Evolutionary conservation across 2,797 vertebrate genomes (phyloP), one percentile per base, ranked within the genome.

Genomic region (Hydrolagus colliei): DNA sequence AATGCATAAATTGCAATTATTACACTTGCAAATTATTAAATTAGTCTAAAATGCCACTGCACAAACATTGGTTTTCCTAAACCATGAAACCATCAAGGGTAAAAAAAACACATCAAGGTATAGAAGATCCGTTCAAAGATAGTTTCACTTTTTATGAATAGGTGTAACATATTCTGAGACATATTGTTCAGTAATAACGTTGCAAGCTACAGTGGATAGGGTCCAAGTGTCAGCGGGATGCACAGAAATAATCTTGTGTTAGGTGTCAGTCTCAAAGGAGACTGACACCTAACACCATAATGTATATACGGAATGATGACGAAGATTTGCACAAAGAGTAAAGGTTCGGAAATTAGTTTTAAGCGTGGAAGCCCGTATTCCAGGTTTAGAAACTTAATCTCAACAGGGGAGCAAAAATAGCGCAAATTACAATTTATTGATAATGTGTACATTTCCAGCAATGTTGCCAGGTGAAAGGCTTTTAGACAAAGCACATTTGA

Each of bases 401-500:
- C 18, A 82, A 65, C 5, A 67, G 27, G 67, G 32, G 13, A 8
- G 65, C 4, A 67, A 82, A 41, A 67, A 82, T 32, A 8, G 52
- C 6, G 2, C 10, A 9, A 82, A 18, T 20, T 82, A 74, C 27
- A 74, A 6, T 74, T 41, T 32, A 35, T 41, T 4, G 16, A 84
- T 84, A 20, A 52, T 35, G 35, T 84, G 16, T 68, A 84, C n/a
- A 13, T 16, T 82, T 82, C 79, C 79, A 10, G 27, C 14, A 67
- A 41, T 16, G 68, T 22, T 20, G 10, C 41, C 32, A 13, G 59
- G 52, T 20, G 6, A 68, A 84, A 6, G 59, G 20, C 65, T 71
- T 84, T 63, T 27, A 35, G 65, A 84, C 27, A 84, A 84, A 84
- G 18, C 65, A 84, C 27, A 84, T 71, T 7, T 32, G 65, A 71